phyloP scores from a whole-genome alignment of 30 jellyfish, hydroid and myxozoan species.

The Turritopsis dohrnii region DNA sequence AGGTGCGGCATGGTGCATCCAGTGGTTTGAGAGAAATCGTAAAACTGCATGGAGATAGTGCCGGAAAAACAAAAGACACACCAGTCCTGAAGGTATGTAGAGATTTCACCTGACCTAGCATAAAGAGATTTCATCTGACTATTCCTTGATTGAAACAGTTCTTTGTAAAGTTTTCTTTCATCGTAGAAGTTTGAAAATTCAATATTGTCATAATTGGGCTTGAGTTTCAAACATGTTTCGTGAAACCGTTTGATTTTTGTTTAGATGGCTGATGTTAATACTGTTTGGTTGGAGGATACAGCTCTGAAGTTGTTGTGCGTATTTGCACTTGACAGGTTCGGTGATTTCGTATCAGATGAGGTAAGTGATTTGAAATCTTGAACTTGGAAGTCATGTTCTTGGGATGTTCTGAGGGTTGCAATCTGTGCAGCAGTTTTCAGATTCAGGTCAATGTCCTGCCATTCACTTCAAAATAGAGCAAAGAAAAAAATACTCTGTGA shows the following conservation, averaged over 20 bases:
- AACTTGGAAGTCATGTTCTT: neutral
- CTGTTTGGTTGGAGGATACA: slow-evolving; percentile 91
- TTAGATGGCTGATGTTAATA: slow-evolving; percentile 64
- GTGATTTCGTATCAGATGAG: slow-evolving; percentile 94
- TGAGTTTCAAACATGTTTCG: neutral
- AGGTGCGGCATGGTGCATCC: slow-evolving; percentile 97
- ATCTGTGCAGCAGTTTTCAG: too few species aligned
- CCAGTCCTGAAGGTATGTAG: slow-evolving; percentile 48
- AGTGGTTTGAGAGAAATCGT: slow-evolving; percentile 84
- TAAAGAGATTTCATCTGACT: too few species aligned
- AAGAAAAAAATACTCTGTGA: too few species aligned
- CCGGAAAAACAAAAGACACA: slow-evolving; percentile 62
- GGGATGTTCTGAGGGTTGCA: too few species aligned
- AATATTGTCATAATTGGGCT: too few species aligned
- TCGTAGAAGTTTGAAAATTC: too few species aligned
- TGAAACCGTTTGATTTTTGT: neutral
- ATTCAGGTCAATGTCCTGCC: too few species aligned
- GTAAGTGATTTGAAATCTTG: slow-evolving; percentile 12
- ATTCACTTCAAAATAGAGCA: too few species aligned
- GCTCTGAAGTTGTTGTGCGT: slow-evolving; percentile 86
- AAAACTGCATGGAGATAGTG: slow-evolving; percentile 83
- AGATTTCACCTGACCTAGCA: neutral
- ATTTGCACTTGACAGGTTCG: slow-evolving; percentile 94
- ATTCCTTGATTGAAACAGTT: too few species aligned
- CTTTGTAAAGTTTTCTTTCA: too few species aligned